These are phyloP conservation scores for Lasioglossum marginatum DNA, from an alignment of 2,888 invertebrate species.

Conservation along the genomic window DNA sequence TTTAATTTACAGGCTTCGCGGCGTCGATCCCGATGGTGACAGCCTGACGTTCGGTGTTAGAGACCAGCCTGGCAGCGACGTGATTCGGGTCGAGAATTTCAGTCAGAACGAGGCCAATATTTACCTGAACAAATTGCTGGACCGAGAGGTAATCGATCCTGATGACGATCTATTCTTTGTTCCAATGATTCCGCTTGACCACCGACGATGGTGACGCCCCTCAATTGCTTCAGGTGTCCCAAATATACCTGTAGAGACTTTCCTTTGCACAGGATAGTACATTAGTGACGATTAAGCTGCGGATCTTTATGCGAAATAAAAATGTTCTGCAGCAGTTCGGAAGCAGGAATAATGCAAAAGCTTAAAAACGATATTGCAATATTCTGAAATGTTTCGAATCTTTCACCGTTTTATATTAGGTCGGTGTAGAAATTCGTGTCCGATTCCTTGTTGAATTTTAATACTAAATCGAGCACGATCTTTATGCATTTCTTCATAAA, in stretches of 20 bases:
- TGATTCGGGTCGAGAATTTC: conserved; percentile 93
- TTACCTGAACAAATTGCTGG: conserved; percentile 94
- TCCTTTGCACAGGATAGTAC: neutral
- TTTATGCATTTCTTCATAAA: too few species aligned
- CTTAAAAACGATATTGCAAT: too few species aligned
- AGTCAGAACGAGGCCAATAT: conserved; percentile 94
- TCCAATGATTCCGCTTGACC: conserved; percentile 1
- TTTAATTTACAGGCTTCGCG: conserved; percentile 92
- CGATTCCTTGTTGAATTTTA: too few species aligned
- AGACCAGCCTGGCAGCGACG: conserved; percentile 92
- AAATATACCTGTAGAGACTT: neutral
- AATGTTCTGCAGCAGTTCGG: too few species aligned
- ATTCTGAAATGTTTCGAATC: too few species aligned
- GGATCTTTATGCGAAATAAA: too few species aligned
- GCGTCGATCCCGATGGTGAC: conserved; percentile 95
- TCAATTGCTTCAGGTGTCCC: neutral
- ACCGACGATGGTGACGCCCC: neutral
- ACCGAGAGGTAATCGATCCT: conserved; percentile 90
- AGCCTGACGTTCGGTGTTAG: conserved; percentile 92
- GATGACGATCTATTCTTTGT: conserved; percentile 38
- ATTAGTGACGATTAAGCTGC: too few species aligned
- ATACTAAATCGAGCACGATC: too few species aligned
- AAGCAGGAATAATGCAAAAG: too few species aligned
- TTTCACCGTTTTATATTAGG: too few species aligned
- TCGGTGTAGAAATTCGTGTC: too few species aligned